Conservation (phyloP, 2,113 vertebrate species). For the Scomber colias region DNA sequence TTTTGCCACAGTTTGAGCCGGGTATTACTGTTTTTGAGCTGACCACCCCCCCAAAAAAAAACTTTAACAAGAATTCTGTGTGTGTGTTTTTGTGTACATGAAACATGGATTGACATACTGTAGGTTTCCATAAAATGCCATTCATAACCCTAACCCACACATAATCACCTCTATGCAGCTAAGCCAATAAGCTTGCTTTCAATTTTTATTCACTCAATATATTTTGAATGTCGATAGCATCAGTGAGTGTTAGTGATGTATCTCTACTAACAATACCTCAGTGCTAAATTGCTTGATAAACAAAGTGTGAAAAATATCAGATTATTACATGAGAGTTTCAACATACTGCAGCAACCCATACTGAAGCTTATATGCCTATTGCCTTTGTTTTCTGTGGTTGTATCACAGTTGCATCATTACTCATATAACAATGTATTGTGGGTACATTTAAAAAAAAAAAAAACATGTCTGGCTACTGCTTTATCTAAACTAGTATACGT, state of each 20-base stretch:
- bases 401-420: slow-evolving; percentile 19
- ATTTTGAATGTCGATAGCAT: neutral
- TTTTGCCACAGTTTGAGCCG: no score
- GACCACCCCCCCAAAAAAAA: no score
- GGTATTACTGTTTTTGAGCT: no score
- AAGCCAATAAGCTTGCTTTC: neutral
- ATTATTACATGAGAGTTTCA: slow-evolving; percentile 21
- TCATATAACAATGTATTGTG: neutral
- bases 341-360: neutral
- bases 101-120: neutral
- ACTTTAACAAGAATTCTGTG: no score
- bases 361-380: neutral
- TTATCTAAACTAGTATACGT: neutral
- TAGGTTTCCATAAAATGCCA: slow-evolving; percentile 8
- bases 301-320: neutral
- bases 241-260: neutral
- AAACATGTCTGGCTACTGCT: neutral
- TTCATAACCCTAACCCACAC: neutral
- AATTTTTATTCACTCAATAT: neutral
- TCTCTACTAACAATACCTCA: neutral
- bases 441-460: neutral
- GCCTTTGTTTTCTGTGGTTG: slow-evolving; percentile 16
- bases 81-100: no score
- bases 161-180: neutral
- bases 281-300: neutral